Percentiles rank a stretch among this genome's conserved stretches.
Conservation (phyloP, 2,113 vertebrate species). For the Felis chaus region DNA sequence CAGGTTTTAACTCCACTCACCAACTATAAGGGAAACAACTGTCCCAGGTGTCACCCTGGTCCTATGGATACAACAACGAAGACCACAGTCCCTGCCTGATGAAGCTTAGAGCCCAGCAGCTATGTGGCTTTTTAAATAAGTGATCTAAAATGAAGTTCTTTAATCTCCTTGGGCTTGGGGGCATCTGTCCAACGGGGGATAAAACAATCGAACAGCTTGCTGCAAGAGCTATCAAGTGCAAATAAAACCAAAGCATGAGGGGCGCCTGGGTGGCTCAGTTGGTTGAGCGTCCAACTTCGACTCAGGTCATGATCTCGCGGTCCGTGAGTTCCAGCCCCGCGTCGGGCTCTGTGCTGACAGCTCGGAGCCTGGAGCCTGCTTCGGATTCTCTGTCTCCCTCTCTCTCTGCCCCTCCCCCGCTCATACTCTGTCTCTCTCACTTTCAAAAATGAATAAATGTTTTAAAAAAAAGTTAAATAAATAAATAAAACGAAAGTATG, state of each 20-base stretch:
- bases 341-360: no score
- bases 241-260: neutral
- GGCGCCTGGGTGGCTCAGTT: no score
- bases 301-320: no score
- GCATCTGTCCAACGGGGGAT: neutral
- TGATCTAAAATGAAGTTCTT: neutral
- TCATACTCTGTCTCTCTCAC: no score
- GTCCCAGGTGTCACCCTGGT: neutral
- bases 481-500: neutral
- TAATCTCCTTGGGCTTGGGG: neutral
- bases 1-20: neutral
- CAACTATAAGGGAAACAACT: neutral
- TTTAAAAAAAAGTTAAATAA: no score
- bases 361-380: no score
- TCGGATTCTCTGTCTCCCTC: no score
- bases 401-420: no score
- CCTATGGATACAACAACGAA: fast-evolving
- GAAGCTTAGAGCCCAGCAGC: neutral
- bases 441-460: no score
- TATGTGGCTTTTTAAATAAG: neutral
- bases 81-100: neutral
- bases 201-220: neutral
- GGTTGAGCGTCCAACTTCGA: no score
- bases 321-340: no score
- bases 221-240: neutral